Evolutionary conservation across 1,140 invertebrate species (phyloP), one percentile per base, ranked within the genome.

Genomic region (Psilanteris sp.): DNA sequence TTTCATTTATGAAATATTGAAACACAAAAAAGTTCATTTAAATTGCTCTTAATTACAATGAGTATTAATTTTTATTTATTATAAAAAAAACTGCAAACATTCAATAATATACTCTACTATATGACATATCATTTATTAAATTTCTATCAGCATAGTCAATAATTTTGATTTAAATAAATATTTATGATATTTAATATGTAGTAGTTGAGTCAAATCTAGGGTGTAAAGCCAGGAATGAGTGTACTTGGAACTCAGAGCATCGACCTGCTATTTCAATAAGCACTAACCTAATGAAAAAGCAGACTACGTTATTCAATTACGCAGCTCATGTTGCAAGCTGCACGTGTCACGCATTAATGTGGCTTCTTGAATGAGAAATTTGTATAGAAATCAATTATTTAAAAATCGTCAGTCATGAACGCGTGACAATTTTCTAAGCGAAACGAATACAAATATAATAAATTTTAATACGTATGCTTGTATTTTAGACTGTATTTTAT

Each of bases 251-350:
- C 71, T 54, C 29, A 32, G 83, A 77, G 74, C 84, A 77, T 79
- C 74, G 83, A 84, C 83, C 84, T 68, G 80, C 78, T 77, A 77
- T 84, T 85, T 83, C 81, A 85, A 87, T 81, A 83, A 83, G 78
- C 77, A 36, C 73, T 81, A 85, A 85, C 74, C 79, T 77, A 83
- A 83, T 87, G 78, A 81, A 80, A 78, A 73, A 50, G 32, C 50
- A 71, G 68, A 54, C 73, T 74, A 71, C 32, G 75, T 85, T 85
- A 87, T 87, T 85, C 78, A 80, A 87, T 87, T 85, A 87, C 71
- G 29, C 39, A 64, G 54, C 64, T 74, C 57, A 61, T 79, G 71
- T 76, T 77, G 74, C 71, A 78, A 52, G 55, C 36, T 61, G 44
- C 75, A 73, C 68, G 70, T 73, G 75, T 55, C 71, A 32, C 32